Base-by-base conservation (phyloP, 1,140 invertebrate species). In the Papilio machaon region DNA sequence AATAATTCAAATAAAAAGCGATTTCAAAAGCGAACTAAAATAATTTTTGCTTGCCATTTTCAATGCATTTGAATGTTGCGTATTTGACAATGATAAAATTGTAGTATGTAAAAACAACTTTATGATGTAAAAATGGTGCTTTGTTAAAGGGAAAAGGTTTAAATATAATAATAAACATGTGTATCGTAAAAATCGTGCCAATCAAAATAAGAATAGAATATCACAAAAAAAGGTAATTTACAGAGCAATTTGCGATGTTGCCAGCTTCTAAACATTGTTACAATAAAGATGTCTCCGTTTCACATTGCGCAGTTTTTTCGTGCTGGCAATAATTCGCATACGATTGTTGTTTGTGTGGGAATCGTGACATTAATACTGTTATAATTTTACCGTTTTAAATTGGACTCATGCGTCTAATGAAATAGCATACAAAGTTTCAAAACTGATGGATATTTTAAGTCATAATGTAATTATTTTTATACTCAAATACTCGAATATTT, bases 281-380 rank as follows among this genome's bases (percentile, higher is more conserved):
- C 17, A 73, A 76, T 47, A 76, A 76, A 76, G 74, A 23, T 52
- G 46, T 76, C 43, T 46, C 7, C 2, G 74, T 54, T 76, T 76
- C 74, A 76, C 74, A 35, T 76, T 23, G 74, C 74, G 5, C 2
- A 35, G 74, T 70, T 70, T 70, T 70, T 70, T 70, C 46, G 74
- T 54, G 19, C 74, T 76, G 74, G 46, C 74, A 76, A 76, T 76
- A 76, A 76, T 76, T 76, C 74, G 74, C 52, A 52, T 76, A 52
- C 13, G 74, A 76, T 75, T 75, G 73, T 46, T 46, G 73, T 75
- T 52, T 75, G 47, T 76, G 74, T 76, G 74, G 47, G 74, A 76
- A 76, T 76, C 74, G 74, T 76, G 74, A 76, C 23, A 76, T 49
- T 19, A 76, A 49, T 76, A 76, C 74, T 46, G 74, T 76, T 76